Evolutionary conservation across 1,140 invertebrate species (phyloP), one percentile per base, ranked within the genome.

Genomic region (Lethocerus indicus): DNA sequence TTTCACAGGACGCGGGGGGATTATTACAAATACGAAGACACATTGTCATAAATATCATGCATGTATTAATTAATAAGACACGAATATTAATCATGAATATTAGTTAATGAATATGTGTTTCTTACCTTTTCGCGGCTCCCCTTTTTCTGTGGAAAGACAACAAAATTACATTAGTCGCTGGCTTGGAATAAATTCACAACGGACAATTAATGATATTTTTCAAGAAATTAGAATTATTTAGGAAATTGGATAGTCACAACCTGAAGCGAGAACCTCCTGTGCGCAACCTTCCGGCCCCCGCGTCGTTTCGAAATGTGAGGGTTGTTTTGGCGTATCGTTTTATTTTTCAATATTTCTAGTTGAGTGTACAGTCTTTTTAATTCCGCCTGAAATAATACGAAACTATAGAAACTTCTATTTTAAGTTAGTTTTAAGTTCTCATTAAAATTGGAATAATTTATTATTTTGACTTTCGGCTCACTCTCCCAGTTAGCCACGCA

Each of bases 281-380:
- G 87, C 14, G 85, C 87, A 52, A 83, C 79, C 68, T 93, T 94
- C 48, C 87, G 71, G n/a, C 89, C 90, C 5, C 89, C 88, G 49
- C 87, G 72, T 48, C 88, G 71, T 67, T 92, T 92, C 48, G 83
- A 87, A 63, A 95, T 92, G 71, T 95, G 90, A 20, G 90, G 91
- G 71, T 95, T 95, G 67, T 93, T 89, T 56, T 86, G 78, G 43
- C 89, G 73, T 63, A 94, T 78, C 14, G 86, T 88, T 67, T 92
- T 90, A 62, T 87, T 87, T 57, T 87, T 81, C 55, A 91, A 72
- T 35, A 84, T 72, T 64, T 86, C 80, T 55, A 92, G 68, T 65
- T 92, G 89, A 18, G 89, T 85, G 67, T 95, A 95, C 18, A 94
- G 73, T 55, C 89, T 71, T 67, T 91, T 91, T 47, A 95, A 71